phyloP scores from a whole-genome alignment of 2,888 invertebrate species.

The Acrocyrtus sp. region DNA sequence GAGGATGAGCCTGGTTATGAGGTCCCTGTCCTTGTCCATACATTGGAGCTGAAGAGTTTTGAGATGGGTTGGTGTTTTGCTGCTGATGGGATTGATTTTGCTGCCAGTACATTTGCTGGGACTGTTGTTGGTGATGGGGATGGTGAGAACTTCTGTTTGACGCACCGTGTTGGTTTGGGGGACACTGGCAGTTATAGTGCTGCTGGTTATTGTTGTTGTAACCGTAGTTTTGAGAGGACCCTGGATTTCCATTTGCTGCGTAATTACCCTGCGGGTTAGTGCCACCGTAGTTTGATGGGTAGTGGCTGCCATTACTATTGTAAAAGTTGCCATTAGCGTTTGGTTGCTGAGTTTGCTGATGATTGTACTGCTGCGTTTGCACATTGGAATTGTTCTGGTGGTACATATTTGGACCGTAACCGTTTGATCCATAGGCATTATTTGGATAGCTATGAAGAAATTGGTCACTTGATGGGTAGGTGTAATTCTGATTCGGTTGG shows the following conservation, averaged over 20 bases:
- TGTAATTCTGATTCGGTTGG: slow-evolving; percentile 41
- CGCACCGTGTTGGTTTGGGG: slow-evolving; percentile 18
- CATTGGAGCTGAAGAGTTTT: slow-evolving; percentile 21
- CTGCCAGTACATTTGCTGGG: slow-evolving; percentile 57
- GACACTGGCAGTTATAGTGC: slow-evolving; percentile 41
- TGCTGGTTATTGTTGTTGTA: slow-evolving; percentile 29
- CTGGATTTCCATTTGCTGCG: slow-evolving; percentile 21
- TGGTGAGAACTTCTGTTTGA: slow-evolving; percentile 39
- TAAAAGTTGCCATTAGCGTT: slow-evolving; percentile 26
- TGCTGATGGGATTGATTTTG: slow-evolving; percentile 45
- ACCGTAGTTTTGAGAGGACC: slow-evolving; percentile 14
- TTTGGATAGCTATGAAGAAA: slow-evolving; percentile 28
- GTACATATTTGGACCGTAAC: slow-evolving; percentile 22
- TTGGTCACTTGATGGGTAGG: slow-evolving; percentile 22
- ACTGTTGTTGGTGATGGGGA: slow-evolving; percentile 53
- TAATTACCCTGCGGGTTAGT: slow-evolving; percentile 22
- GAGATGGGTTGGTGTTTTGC: slow-evolving; percentile 50
- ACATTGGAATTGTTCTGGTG: slow-evolving; percentile 27
- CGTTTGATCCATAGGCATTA: slow-evolving; percentile 24
- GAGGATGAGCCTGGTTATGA: slow-evolving; percentile 2
- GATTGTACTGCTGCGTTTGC: slow-evolving; percentile 40
- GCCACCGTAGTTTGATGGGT: slow-evolving; percentile 34
- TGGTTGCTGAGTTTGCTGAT: slow-evolving; percentile 23
- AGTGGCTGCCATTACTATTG: slow-evolving; percentile 41
- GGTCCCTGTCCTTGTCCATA: slow-evolving; percentile 8